A percentile compares a stretch with the other conserved stretches of the same genome.
phyloP scores from a whole-genome alignment of 2,888 invertebrate species.

The Magallana nippona region DNA sequence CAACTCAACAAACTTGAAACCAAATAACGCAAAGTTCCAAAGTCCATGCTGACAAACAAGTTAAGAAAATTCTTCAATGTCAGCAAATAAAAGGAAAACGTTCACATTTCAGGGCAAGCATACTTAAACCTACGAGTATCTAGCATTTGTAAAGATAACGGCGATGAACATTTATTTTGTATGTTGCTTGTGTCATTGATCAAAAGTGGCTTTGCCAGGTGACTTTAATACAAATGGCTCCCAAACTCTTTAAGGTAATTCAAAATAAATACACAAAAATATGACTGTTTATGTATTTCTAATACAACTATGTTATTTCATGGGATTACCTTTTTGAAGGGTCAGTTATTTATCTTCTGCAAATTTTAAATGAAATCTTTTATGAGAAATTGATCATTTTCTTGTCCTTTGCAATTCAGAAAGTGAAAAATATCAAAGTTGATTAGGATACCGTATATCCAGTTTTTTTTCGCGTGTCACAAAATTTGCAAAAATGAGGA shows the following conservation, averaged over 20 bases:
- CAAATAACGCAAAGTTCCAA: conserved; percentile 10
- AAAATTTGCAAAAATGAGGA: no score
- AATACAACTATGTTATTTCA: neutral
- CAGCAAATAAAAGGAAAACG: neutral
- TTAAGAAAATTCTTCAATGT: neutral
- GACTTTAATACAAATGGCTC: conserved; percentile 8
- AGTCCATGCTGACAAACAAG: neutral
- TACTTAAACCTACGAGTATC: neutral
- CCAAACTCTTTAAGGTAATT: neutral
- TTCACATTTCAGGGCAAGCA: neutral
- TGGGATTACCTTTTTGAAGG: neutral
- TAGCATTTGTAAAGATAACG: neutral
- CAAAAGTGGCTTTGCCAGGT: neutral
- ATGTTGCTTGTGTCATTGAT: neutral
- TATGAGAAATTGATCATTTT: neutral
- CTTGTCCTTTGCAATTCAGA: no score
- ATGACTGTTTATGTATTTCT: neutral
- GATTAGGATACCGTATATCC: no score
- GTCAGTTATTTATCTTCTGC: neutral
- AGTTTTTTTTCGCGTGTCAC: no score
- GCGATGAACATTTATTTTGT: neutral
- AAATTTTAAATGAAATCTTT: neutral
- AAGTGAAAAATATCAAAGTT: no score
- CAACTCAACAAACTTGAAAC: neutral
- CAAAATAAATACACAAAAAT: conserved; percentile 3